Base-by-base conservation (phyloP, 53 echinoderm and acorn worm genomes). In the Crossaster papposus region DNA sequence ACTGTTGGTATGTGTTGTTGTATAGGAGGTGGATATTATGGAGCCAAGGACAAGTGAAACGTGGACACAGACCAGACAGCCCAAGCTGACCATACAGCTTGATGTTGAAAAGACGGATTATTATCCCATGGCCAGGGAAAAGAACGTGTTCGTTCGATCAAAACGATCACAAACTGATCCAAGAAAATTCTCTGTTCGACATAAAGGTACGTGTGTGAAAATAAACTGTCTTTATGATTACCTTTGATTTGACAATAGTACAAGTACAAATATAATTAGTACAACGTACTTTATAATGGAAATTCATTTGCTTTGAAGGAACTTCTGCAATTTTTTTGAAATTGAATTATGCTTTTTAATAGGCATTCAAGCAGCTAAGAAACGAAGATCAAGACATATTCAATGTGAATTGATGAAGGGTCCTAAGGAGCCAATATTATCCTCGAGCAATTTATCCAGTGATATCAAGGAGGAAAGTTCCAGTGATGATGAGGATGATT, bases 121-220 rank as follows among this genome's bases (percentile, higher is more conserved):
- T 23, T 23, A 24, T 26, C 65, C 65, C 28, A 65, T 65, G 26
- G 26, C n/a, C 65, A 65, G 22, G 65, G 65, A n/a, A 26, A 65
- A 65, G 65, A 26, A n/a, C 0, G n/a, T 65, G n/a, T 65, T 24
- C 26, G 28, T 65, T 9, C 8, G 63, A 22, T 64, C 80, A 17
- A 62, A 30, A 34, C 63, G 81, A 23, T 54, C 32, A 18, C 81
- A 81, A 63, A 81, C 81, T 15, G 35, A 81, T 64, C 64, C 81
- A 26, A 81, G 62, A 63, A 63, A 34, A 31, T 81, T 81, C 31
- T 64, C 81, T 23, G 34, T 32, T 34, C 55, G 35, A 7, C 30
- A 81, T 36, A 81, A 81, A 81, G 22, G 81, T 81, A 34, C 11
- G 74, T 74, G 36, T 71, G 17, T 17, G n/a, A 26, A 65, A 18